Evolutionary conservation across 1,140 invertebrate genomes (phyloP).

Genomic region (Apocrypta bakeri): DNA sequence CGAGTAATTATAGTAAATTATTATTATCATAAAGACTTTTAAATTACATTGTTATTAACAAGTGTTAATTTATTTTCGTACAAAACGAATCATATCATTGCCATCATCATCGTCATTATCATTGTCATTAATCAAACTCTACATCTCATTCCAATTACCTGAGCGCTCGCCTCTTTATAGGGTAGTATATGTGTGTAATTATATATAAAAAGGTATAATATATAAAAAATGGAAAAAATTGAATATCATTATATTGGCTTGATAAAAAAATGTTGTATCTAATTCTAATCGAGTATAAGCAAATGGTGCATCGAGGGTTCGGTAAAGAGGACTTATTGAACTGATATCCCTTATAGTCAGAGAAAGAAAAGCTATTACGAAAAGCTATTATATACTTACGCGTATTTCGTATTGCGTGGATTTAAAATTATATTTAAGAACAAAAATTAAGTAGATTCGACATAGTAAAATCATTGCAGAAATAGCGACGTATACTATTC

Average conservation of each 20-base stretch:
- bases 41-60: not conserved
- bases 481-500: not conserved
- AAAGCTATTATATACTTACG: no score
- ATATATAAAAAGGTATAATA: not conserved
- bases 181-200: slow-evolving; percentile 22
- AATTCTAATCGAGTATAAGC: not conserved
- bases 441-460: not conserved
- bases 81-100: slow-evolving; percentile 34
- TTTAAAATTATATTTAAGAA: not conserved
- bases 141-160: slow-evolving; percentile 27
- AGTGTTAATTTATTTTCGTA: slow-evolving; percentile 30
- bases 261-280: not conserved
- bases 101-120: slow-evolving; percentile 17
- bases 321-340: not conserved
- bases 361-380: no score
- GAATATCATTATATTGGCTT: slow-evolving; percentile 5
- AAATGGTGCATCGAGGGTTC: not conserved
- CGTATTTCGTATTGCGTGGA: not conserved
- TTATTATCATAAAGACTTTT: not conserved
- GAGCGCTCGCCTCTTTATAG: slow-evolving; percentile 16
- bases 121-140: slow-evolving; percentile 3
- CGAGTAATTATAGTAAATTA: not conserved
- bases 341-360: not conserved
- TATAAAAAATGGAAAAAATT: slow-evolving; percentile 5
- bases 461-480: not conserved